A percentile compares a stretch with the other conserved stretches of the same genome.
phyloP scores from a whole-genome alignment of 2,113 vertebrate species.

The Fregetta grallaria region DNA sequence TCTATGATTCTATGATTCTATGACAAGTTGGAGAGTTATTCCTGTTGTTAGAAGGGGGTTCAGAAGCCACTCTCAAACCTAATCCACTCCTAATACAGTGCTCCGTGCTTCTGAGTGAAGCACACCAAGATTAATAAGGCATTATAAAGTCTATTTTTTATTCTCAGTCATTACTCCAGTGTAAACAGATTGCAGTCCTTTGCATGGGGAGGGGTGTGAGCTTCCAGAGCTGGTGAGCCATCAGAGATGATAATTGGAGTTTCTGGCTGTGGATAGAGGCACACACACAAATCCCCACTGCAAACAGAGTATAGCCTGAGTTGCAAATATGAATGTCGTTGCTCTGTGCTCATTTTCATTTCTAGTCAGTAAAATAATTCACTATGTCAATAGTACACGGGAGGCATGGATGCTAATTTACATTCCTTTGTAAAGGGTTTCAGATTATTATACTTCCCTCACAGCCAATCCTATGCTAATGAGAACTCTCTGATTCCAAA shows the following conservation, averaged over 20 bases:
- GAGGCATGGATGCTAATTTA: constrained; percentile 55
- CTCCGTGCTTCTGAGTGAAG: not conserved
- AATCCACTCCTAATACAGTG: not conserved
- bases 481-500: constrained; percentile 48
- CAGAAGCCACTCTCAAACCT: not conserved
- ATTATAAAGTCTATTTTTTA: not conserved
- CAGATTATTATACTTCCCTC: constrained; percentile 28
- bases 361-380: constrained; percentile 57
- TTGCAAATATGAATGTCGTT: not conserved
- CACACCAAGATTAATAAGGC: not conserved
- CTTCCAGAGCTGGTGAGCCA: not conserved
- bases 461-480: constrained; percentile 41
- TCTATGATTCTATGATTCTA: too few species aligned
- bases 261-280: not conserved
- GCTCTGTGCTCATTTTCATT: not conserved
- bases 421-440: constrained; percentile 48
- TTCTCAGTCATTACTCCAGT: not conserved
- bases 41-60: not conserved
- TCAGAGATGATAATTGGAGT: not conserved
- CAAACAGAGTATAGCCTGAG: not conserved
- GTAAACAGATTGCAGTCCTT: constrained; percentile 9
- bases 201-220: not conserved
- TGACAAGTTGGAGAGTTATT: not conserved
- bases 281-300: not conserved
- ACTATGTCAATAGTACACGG: constrained; percentile 51